phyloP scores from a whole-genome alignment of 2,888 invertebrate genomes.

The Crepidodera aurea region DNA sequence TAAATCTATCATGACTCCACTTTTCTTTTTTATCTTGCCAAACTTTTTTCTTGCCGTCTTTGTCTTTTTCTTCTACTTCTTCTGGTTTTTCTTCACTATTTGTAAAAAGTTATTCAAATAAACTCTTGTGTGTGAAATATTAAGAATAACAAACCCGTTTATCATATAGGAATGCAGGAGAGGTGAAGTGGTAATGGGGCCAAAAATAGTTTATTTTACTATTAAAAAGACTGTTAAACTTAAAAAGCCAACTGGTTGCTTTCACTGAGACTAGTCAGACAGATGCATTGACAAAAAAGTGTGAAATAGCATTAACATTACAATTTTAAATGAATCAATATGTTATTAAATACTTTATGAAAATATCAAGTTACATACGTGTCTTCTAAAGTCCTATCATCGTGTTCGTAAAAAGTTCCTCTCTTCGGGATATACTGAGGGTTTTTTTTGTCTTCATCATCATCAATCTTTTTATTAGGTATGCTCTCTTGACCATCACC shows the following conservation, averaged over 20 bases:
- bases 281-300: too few species aligned
- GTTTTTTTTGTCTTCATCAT: conserved; percentile 93
- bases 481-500: conserved; percentile 75
- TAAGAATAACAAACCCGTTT: too few species aligned
- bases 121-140: too few species aligned
- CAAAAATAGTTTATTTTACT: too few species aligned
- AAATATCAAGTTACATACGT: conserved; percentile 67
- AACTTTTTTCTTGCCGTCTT: conserved; percentile 59
- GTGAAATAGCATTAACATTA: too few species aligned
- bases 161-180: too few species aligned
- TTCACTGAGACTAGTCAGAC: too few species aligned
- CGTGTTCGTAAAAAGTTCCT: conserved; percentile 97
- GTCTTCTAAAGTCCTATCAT: conserved; percentile 83
- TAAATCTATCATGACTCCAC: conserved; percentile 73
- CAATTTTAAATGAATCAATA: too few species aligned
- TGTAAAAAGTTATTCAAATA: conserved; percentile 19
- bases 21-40: conserved; percentile 61
- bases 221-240: too few species aligned
- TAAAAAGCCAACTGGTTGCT: too few species aligned
- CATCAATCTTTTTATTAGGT: conserved; percentile 77
- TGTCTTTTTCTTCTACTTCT: conserved; percentile 54
- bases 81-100: conserved; percentile 38
- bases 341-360: too few species aligned
- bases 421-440: conserved; percentile 97
- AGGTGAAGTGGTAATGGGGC: too few species aligned